Percentiles rank a stretch among this genome's conserved stretches.
Evolutionary conservation across 2,888 invertebrate genomes (phyloP).

Genomic region (Drosophila macrothrix): DNA sequence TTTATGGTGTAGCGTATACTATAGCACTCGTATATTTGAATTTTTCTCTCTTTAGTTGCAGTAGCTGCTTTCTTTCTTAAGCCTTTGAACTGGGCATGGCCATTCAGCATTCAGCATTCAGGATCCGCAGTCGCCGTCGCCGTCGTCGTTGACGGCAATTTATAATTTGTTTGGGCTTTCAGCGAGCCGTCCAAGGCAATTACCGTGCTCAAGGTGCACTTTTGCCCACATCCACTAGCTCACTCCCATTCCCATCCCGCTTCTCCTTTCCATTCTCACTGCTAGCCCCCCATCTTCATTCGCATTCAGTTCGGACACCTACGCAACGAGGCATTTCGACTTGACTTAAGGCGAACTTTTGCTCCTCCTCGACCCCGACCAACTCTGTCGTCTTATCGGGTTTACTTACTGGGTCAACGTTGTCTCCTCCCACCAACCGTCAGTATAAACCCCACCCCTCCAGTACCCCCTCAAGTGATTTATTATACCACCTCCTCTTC

Average conservation of each 20-base stretch:
- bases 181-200: constrained; percentile 72
- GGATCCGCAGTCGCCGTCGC: constrained; percentile 9
- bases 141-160: constrained; percentile 56
- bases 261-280: not conserved
- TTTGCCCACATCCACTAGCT: constrained; percentile 21
- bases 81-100: constrained; percentile 50
- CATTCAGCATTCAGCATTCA: constrained; percentile 11
- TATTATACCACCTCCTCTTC: constrained; percentile 39
- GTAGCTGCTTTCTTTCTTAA: constrained; percentile 25
- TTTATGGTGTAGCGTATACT: not conserved
- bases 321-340: constrained; percentile 48
- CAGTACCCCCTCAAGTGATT: constrained; percentile 36
- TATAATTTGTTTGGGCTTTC: constrained; percentile 75
- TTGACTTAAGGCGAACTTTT: constrained; percentile 63
- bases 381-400: constrained; percentile 46
- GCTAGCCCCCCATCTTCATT: not conserved
- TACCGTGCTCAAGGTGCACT: constrained; percentile 63
- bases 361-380: constrained; percentile 2
- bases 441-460: not conserved
- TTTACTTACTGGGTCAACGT: constrained; percentile 70
- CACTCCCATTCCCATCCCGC: not conserved
- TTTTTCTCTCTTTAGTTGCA: not conserved
- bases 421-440: constrained; percentile 23
- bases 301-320: constrained; percentile 31
- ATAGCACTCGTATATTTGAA: not conserved